Evolutionary conservation across 2,113 vertebrate species (phyloP), one percentile per base, ranked within the genome.

Genomic region (Rhineura floridana): DNA sequence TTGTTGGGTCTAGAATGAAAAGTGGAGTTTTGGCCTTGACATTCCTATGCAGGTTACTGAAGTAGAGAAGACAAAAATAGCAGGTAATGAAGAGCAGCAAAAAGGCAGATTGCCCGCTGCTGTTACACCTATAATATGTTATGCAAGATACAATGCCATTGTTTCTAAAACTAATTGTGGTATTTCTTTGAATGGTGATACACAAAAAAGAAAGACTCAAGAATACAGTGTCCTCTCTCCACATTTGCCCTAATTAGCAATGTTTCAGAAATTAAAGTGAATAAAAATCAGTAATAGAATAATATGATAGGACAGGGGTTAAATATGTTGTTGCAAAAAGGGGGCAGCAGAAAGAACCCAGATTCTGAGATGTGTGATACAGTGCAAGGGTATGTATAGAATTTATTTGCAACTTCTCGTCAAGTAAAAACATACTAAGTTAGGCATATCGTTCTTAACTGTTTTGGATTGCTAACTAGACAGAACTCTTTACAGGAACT

Each of bases 251-350:
- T 73, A 91, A 90, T 79, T 93, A 92, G 93, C 87, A 88, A 65
- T 85, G 52, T 92, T 94, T 94, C 48, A 85, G 90, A 94, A 91
- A 87, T 17, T 83, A 59, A 62, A 42, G 19, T 59, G 33, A 59
- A 76, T 23, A 72, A 12, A 59, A 23, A 77, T 55, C 46, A 59
- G 6, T 50, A 81, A 88, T 75, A 55, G 2, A 11, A 17, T 36
- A 42, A 63, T 42, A 59, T 63, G 2, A 62, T 23, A 65, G 46
- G 30, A 13, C 15, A 63, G 36, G 78, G n/a, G 62, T 69, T 69
- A 50, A 50, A 50, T 28, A 69, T 50, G 39, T 33, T n/a, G 1
- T 82, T 33, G 8, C 9, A 63, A 62, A 2, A 8, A 69, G 0
- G 3, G 2, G 28, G 76, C 83, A 78, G 50, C 73, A 4, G 46